Evolutionary conservation across 2,113 vertebrate genomes (phyloP), one percentile per base, ranked within the genome.

Genomic region (Hymenochirus boettgeri): DNA sequence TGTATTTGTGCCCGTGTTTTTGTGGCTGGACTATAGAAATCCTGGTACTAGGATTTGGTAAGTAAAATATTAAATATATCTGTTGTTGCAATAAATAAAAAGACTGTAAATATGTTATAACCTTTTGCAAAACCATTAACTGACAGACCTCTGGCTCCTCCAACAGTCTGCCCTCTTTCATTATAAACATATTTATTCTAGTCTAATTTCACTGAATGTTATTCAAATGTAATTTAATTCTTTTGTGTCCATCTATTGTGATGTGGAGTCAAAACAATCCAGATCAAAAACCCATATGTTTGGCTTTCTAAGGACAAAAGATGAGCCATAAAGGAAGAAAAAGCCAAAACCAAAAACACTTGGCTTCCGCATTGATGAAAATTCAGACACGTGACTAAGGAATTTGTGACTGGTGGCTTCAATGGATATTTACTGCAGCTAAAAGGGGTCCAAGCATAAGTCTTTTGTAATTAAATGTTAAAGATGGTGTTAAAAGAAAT

Each of bases 351-450:
- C 51, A 33, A 3, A 21, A 47, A 18, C 23, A 63, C 13, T 62
- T 11, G 0, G 62, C 22, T 7, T 54, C 67, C 26, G 25, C 18
- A 10, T 27, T 66, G 66, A 78, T 10, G 75, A 89, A 59, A 77
- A 7, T 0, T 78, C 12, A 64, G 74, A 42, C 62, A 27, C 27
- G 61, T 73, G 9, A 77, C 76, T 10, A 70, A 75, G 11, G 73
- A 73, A 39, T 82, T 88, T 65, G 89, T 70, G 74, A 74, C 26
- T 87, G 85, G 72, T 79, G 31, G 9, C 58, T 11, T 55, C 78
- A 37, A 47, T 83, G 72, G 86, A 84, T 76, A 80, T 79, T 75
- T 31, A 31, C 12, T 18, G 23, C 42, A 46, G 1, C 18, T n/a
- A 48, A 22, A 10, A 3, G 39, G 39, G 17, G n/a, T n/a, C 6